Evolutionary conservation across 2,113 vertebrate species (phyloP), one percentile per base, ranked within the genome.

Genomic region (Mesoclemmys tuberculata): DNA sequence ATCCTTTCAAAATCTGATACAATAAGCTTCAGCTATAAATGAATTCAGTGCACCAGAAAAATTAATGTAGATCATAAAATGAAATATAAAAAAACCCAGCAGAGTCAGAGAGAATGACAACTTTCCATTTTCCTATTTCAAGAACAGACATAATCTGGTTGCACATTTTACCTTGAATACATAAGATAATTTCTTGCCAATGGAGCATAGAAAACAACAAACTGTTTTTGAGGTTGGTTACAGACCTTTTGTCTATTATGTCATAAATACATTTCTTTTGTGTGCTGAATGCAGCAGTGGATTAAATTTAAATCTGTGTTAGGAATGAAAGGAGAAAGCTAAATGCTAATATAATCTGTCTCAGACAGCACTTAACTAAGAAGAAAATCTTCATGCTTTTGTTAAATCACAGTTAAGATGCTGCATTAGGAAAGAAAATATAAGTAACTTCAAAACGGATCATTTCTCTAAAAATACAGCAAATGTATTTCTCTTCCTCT

Each of bases 121-220:
- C 7, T 74, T 90, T 85, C 79, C 3, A 27, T 92, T 48, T 89
- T 85, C 6, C 31, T 82, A 1, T 13, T 41, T 13, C 49, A 8
- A 78, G 77, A 91, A 91, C 38, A 77, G 18, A 88, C 79, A 89
- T 74, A 91, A 88, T 84, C 6, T 27, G 10, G 75, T 44, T 51
- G 26, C 4, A 35, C 11, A 21, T 77, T 89, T 93, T 1, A 8
- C 31, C 74, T 48, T 81, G 35, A 91, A 89, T 85, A 44, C 14
- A 82, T 2, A 81, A 61, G 31, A 51, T 75, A 51, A 92, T 71
- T 81, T 88, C 27, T 51, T 91, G 44, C 26, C 44, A 91, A 56
- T 38, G 9, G 90, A 95, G 92, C 10, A 91, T 22, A 78, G 49
- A 82, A 88, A 84, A 80, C 9, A 93, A 24, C 22, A 84, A 58